A percentile compares a stretch with the other conserved stretches of the same genome.
Conservation (phyloP, 2,113 vertebrate species). For the Pantherophis guttatus region DNA sequence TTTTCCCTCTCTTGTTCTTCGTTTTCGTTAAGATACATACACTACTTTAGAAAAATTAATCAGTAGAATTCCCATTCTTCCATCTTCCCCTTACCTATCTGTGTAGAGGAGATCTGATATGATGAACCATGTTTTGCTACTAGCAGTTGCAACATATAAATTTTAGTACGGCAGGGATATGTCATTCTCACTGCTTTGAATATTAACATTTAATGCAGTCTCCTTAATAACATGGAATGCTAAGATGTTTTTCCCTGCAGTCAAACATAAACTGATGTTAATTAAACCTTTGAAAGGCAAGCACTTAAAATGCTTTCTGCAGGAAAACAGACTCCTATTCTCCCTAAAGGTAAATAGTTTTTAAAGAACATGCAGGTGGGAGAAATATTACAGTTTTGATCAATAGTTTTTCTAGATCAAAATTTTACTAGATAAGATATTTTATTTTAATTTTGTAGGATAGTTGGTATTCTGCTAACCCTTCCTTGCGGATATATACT, state of each 20-base stretch:
- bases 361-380: background rate
- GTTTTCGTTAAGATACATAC: background rate
- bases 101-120: background rate
- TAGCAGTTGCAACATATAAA: background rate
- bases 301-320: background rate
- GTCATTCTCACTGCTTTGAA: background rate
- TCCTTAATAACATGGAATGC: background rate
- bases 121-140: background rate
- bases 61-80: background rate
- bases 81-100: background rate
- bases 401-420: background rate
- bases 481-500: background rate
- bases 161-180: background rate
- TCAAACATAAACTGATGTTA: background rate
- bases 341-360: background rate
- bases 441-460: background rate
- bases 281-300: background rate
- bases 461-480: background rate
- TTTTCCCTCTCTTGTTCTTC: background rate
- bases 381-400: background rate
- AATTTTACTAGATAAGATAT: background rate
- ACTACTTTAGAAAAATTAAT: background rate
- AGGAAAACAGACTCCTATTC: background rate
- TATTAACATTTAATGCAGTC: background rate
- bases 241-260: background rate